Evolutionary conservation across 2,797 vertebrate species (phyloP), one percentile per base, ranked within the genome.

Genomic region (Arnoldichthys spilopterus): DNA sequence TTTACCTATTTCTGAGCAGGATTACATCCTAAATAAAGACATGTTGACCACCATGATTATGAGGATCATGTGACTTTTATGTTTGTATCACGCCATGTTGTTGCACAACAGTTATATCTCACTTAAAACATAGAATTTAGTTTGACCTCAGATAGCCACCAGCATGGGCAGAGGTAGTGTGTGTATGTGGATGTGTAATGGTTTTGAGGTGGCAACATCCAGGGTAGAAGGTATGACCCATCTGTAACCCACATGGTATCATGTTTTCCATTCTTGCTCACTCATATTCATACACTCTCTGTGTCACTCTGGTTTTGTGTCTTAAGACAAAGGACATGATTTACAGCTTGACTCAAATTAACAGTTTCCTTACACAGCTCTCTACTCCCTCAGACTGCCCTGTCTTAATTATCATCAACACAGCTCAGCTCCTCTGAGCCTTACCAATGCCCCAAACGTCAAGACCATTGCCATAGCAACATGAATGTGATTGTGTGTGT

Each of bases 211-310:
- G 86, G 86, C 88, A 77, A 90, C 90, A 91, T 92, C 87, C 86
- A 89, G 89, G 90, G 72, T 90, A 88, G 85, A 87, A 91, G 90
- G 88, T 90, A 90, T 90, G 87, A 89, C 90, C 92, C 93, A 94
- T 94, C 93, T 94, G 92, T 90, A 93, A 89, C 82, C 86, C 87
- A 81, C 77, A 83, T 85, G 77, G 78, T 67, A 76, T 79, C 67
- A 63, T 75, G 58, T 73, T 79, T 79, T 73, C 53, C 53, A 74
- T 79, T 77, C 69, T 77, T n/a, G 86, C 74, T 30, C 82, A 77
- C 71, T 49, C 9, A 32, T 63, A 53, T 37, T 34, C 28, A 32
- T 30, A 34, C 13, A 30, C 26, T 67, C 15, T 66, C 74, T 54
- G 80, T 54, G 18, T 69, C 66, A 67, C 51, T 37, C 58, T 71